These are phyloP conservation scores for Momotus momota DNA, from an alignment of 2,797 vertebrate species.

Conservation along the genomic window DNA sequence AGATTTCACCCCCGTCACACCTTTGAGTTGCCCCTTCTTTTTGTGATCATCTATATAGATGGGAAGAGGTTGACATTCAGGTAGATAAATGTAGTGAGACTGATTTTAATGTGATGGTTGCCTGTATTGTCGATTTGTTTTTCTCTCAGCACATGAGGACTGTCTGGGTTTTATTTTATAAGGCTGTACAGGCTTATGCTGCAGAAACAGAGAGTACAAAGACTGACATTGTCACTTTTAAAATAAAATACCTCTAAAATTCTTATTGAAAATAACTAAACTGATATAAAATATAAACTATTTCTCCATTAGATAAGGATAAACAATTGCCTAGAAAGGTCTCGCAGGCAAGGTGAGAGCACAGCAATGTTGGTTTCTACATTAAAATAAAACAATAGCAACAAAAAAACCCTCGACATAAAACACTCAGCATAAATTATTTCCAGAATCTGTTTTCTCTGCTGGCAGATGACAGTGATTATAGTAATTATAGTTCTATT, in stretches of 20 bases:
- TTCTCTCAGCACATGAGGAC: not conserved
- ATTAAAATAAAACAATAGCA: not conserved
- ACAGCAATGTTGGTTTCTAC: not conserved
- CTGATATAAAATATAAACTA: not conserved
- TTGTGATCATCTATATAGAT: not conserved
- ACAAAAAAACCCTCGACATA: not conserved
- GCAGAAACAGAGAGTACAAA: not conserved
- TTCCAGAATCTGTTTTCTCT: slow-evolving; percentile 28
- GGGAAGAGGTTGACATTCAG: not conserved
- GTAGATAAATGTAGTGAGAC: not conserved
- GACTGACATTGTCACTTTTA: not conserved
- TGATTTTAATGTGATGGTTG: not conserved
- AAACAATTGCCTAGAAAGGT: not conserved
- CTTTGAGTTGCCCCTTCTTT: not conserved
- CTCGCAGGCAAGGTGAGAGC: not conserved
- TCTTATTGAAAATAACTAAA: not conserved
- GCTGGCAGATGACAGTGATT: slow-evolving; percentile 19
- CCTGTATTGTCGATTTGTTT: not conserved
- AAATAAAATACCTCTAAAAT: not conserved
- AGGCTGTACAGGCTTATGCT: not conserved
- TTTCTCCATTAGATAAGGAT: not conserved
- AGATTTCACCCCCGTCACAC: not conserved
- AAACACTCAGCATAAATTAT: slow-evolving; percentile 3
- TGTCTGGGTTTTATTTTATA: rapidly evolving
- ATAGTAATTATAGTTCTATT: slow-evolving; percentile 17